These are phyloP conservation scores for Liasis olivaceus DNA, from an alignment of 2,797 vertebrate species.

Conservation along the genomic window DNA sequence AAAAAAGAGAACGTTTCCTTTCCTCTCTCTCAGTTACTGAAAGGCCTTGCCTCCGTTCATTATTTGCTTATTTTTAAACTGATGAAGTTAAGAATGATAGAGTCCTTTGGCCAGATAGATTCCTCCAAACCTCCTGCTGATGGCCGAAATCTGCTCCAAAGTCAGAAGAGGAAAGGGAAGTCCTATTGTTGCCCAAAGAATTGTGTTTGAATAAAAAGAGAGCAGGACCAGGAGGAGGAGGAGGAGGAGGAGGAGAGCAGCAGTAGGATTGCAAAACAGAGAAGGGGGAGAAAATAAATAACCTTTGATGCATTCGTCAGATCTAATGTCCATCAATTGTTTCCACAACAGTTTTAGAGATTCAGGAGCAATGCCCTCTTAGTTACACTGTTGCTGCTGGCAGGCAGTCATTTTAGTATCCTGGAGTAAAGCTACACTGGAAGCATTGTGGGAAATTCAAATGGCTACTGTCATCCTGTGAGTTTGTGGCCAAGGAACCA, in stretches of 20 bases:
- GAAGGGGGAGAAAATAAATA: not conserved
- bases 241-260: too few relatives aligned
- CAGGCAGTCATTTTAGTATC: not conserved
- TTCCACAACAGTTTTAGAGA: not conserved
- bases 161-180: not conserved
- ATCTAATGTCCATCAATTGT: not conserved
- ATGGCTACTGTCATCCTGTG: not conserved
- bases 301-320: not conserved
- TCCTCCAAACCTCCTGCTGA: not conserved
- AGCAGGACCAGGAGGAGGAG: too few relatives aligned
- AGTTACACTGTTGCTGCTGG: not conserved
- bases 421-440: not conserved
- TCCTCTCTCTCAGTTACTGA: not conserved
- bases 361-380: not conserved
- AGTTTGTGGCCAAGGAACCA: not conserved
- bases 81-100: not conserved
- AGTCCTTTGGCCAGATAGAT: not conserved
- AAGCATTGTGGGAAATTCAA: not conserved
- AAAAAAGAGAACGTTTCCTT: not conserved
- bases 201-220: not conserved
- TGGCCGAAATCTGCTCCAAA: not conserved
- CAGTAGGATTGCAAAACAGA: not conserved
- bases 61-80: not conserved
- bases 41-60: not conserved
- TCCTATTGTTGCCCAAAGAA: not conserved